A percentile compares a stretch with the other conserved stretches of the same genome.
phyloP scores from a whole-genome alignment of 2,888 invertebrate species.

The Plebejus argus region DNA sequence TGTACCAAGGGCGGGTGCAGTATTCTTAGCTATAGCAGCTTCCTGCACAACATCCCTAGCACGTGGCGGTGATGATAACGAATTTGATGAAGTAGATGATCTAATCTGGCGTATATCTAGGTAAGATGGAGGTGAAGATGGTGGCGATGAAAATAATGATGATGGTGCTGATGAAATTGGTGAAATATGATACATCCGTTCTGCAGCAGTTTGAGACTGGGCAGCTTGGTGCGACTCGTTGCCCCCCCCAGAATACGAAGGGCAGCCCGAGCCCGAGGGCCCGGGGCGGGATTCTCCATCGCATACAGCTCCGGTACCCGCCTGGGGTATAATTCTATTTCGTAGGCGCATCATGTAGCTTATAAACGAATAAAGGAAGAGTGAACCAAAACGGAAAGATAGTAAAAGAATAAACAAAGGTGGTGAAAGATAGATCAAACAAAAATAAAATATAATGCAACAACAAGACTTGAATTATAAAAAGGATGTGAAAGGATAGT shows the following conservation, averaged over 20 bases:
- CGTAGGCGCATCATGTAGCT: too few relatives aligned
- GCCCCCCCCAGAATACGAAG: too few relatives aligned
- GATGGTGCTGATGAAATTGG: constrained; percentile 16
- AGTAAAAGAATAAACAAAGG: too few relatives aligned
- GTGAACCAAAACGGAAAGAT: too few relatives aligned
- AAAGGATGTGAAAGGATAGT: too few relatives aligned
- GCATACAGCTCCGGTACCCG: background rate
- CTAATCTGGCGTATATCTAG: background rate
- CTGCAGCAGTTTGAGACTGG: background rate
- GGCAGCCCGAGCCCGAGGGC: too few relatives aligned
- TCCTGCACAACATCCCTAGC: constrained; percentile 36
- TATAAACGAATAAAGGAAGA: too few relatives aligned
- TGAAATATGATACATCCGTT: background rate
- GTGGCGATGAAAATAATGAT: background rate
- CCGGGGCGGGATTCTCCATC: constrained; percentile 18
- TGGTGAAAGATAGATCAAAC: too few relatives aligned
- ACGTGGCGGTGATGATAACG: background rate
- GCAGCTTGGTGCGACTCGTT: constrained; percentile 26
- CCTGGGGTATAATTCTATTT: too few relatives aligned
- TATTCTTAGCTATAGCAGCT: background rate
- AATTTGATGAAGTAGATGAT: background rate
- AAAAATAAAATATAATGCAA: too few relatives aligned
- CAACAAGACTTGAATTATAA: too few relatives aligned
- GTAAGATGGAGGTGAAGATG: background rate
- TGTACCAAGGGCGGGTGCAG: constrained; percentile 25